Conservation (phyloP, 2,888 invertebrate genomes). For the Thereva nobilitata region DNA sequence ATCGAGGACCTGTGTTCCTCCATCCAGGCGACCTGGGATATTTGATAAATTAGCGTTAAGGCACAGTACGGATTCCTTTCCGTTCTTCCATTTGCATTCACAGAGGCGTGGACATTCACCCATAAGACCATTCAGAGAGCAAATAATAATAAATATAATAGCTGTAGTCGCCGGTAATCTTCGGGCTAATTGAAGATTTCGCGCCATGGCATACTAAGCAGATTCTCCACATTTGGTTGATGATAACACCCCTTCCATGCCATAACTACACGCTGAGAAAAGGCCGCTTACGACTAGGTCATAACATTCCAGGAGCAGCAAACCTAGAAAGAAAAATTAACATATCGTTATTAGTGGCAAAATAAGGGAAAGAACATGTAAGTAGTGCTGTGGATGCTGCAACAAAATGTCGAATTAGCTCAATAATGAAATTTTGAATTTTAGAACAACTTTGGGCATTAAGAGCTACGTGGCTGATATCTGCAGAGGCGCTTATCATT, state of each 20-base stretch:
- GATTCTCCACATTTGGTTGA: slow-evolving; percentile 33
- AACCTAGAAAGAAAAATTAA: slow-evolving; percentile 6
- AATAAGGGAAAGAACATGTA: too few species aligned
- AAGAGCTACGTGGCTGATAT: too few species aligned
- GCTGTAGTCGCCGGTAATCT: slow-evolving; percentile 37
- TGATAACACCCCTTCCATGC: slow-evolving; percentile 25
- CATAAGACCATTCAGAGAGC: slow-evolving; percentile 56
- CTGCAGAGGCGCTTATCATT: too few species aligned
- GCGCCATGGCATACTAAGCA: slow-evolving; percentile 50
- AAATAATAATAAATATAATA: slow-evolving; percentile 39
- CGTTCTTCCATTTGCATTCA: slow-evolving; percentile 88
- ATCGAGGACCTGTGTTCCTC: slow-evolving; percentile 79
- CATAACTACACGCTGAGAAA: slow-evolving; percentile 23
- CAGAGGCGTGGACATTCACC: slow-evolving; percentile 76
- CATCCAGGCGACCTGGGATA: slow-evolving; percentile 74
- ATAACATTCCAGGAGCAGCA: slow-evolving; percentile 13
- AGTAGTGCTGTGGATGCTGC: too few species aligned
- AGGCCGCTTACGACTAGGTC: slow-evolving; percentile 8
- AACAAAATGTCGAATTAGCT: too few species aligned
- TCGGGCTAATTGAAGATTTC: slow-evolving; percentile 45
- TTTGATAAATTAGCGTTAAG: slow-evolving; percentile 73
- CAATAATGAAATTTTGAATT: too few species aligned
- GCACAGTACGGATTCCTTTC: slow-evolving; percentile 83
- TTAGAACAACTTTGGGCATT: too few species aligned
- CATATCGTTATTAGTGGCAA: neutral